Evolutionary conservation across 1,140 invertebrate genomes (phyloP).

Genomic region (Psilanteris sp.): DNA sequence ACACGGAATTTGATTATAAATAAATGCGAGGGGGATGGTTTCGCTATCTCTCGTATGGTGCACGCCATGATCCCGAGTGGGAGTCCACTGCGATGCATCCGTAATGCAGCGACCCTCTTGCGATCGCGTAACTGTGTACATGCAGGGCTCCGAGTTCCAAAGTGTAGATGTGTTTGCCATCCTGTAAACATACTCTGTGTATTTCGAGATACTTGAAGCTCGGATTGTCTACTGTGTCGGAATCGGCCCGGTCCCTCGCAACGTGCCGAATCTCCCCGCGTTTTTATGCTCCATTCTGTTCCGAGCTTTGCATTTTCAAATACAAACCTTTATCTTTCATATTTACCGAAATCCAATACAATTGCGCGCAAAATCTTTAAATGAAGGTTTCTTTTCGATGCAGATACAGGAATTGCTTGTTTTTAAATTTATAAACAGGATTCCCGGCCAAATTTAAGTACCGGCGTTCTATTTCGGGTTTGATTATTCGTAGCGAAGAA

Average conservation of each 20-base stretch:
- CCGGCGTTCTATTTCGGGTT: no score
- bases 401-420: no score
- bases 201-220: conserved; percentile 71
- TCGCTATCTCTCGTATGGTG: conserved; percentile 56
- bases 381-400: not conserved
- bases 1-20: conserved; percentile 80
- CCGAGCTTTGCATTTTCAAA: conserved; percentile 39
- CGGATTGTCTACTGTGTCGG: conserved; percentile 71
- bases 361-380: not conserved
- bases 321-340: conserved; percentile 34
- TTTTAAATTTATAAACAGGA: no score
- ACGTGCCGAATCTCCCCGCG: conserved; percentile 26
- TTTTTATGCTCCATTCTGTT: conserved; percentile 29
- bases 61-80: conserved; percentile 48
- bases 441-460: no score
- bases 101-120: conserved; percentile 75
- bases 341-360: conserved; percentile 22
- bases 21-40: conserved; percentile 73
- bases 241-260: conserved; percentile 57
- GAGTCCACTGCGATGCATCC: conserved; percentile 77
- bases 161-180: conserved; percentile 62
- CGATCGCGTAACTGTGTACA: conserved; percentile 27
- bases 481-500: no score
- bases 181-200: conserved; percentile 73
- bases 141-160: conserved; percentile 25